Base-by-base conservation (phyloP, 2,113 vertebrate genomes). In the Atractosteus spatula region DNA sequence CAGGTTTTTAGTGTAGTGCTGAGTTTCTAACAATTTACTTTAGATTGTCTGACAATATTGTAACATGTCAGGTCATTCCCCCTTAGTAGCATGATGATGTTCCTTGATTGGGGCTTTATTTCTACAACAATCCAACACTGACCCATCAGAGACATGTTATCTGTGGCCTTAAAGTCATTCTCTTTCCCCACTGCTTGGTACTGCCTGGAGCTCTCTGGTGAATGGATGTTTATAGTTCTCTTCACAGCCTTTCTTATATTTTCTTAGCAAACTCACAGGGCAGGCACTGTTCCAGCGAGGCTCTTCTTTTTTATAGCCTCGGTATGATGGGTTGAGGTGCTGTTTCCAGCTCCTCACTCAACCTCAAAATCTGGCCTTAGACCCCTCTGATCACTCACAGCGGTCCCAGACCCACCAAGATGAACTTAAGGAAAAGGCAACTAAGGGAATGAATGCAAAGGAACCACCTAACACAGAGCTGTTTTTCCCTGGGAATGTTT, bases 261-360 rank as follows among this genome's bases (percentile, higher is more conserved):
- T 51, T 51, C 57, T 59, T 59, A 59, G 57, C n/a, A 59, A 59
- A 59, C 57, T 59, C n/a, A 3, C 14, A 59, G n/a, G 57, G 57
- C 57, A 59, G 57, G 57, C 57, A 59, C 57, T 59, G 57, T 59
- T 59, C 10, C 10, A 1, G 14, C 5, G 14, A 13, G 14, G 57
- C 10, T 13, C 5, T 13, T 59, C 5, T 13, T 59, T 59, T 16
- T 16, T 59, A 59, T 59, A n/a, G 57, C 57, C 57, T 59, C 57
- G 14, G 14, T 59, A 59, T 13, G 14, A 13, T 59, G 57, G 7
- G 57, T n/a, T 8, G 11, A 5, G 57, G 57, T 59, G 57, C 12
- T 59, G 12, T 13, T 59, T 8, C 14, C 12, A 59, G 57, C 57
- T 5, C 14, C 57, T 59, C 57, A 4, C 57, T 59, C 57, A 14